Evolutionary conservation across 2,113 vertebrate genomes (phyloP).

Genomic region (Carettochelys insculpta): DNA sequence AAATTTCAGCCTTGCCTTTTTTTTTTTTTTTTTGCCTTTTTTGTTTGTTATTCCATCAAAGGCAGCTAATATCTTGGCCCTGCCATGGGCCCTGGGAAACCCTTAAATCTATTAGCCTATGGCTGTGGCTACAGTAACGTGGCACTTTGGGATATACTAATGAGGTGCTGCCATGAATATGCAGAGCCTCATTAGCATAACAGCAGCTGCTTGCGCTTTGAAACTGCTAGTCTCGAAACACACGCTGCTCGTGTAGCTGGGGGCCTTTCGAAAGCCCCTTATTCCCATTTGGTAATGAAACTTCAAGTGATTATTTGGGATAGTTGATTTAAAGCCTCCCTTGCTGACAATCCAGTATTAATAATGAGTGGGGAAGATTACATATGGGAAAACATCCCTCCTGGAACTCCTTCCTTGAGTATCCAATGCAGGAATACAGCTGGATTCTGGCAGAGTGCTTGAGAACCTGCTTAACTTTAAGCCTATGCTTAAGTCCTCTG

Average conservation of each 20-base stretch:
- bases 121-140: too few species aligned
- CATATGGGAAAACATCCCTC: too few species aligned
- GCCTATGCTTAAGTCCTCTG: background rate
- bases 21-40: background rate
- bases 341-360: background rate
- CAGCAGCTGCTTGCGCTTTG: too few species aligned
- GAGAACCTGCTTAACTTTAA: background rate
- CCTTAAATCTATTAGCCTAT: background rate
- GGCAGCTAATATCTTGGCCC: background rate
- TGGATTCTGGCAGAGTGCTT: background rate
- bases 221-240: too few species aligned
- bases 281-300: too few species aligned
- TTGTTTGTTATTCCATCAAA: background rate
- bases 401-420: background rate
- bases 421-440: background rate
- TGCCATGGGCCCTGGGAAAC: background rate
- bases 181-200: too few species aligned
- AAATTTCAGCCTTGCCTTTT: background rate
- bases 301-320: background rate
- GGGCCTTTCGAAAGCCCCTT: too few species aligned
- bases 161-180: too few species aligned
- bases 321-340: background rate
- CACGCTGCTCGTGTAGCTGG: too few species aligned
- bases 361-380: too few species aligned
- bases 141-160: too few species aligned